phyloP scores from a whole-genome alignment of 2,113 vertebrate species.

The Tychaedon coryphoeus region DNA sequence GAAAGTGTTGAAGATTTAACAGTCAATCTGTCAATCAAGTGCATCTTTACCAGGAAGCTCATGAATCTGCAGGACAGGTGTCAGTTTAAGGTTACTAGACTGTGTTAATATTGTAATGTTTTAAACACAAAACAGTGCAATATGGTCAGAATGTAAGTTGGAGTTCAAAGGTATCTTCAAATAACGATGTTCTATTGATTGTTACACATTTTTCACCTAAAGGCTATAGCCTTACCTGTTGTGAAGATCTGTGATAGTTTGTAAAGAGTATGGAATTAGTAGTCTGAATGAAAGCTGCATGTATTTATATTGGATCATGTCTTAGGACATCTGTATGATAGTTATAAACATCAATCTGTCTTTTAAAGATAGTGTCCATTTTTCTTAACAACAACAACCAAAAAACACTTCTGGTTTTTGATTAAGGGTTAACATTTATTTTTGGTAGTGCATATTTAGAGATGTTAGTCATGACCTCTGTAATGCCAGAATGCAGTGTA shows the following conservation, averaged over 20 bases:
- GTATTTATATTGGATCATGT: background rate
- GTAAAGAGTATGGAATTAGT: background rate
- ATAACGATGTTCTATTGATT: background rate
- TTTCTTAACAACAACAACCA: background rate
- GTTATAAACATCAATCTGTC: background rate
- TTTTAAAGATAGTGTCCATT: background rate
- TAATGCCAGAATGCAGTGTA: background rate
- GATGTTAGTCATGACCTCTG: background rate
- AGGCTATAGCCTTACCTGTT: background rate
- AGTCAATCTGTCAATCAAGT: background rate
- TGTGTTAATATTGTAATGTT: background rate
- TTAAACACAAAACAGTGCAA: background rate
- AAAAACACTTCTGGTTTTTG: background rate
- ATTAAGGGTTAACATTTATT: background rate
- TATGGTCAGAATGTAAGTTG: background rate
- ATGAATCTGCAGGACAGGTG: background rate
- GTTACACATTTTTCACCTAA: background rate
- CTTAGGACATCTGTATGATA: background rate
- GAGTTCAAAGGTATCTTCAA: background rate
- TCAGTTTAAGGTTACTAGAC: background rate
- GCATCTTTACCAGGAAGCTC: background rate
- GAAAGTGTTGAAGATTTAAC: background rate
- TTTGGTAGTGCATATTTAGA: background rate
- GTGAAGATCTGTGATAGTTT: background rate
- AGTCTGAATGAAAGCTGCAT: background rate